These are phyloP conservation scores for Agonopterix heracliana DNA, from an alignment of 2,888 invertebrate species.

Conservation along the genomic window DNA sequence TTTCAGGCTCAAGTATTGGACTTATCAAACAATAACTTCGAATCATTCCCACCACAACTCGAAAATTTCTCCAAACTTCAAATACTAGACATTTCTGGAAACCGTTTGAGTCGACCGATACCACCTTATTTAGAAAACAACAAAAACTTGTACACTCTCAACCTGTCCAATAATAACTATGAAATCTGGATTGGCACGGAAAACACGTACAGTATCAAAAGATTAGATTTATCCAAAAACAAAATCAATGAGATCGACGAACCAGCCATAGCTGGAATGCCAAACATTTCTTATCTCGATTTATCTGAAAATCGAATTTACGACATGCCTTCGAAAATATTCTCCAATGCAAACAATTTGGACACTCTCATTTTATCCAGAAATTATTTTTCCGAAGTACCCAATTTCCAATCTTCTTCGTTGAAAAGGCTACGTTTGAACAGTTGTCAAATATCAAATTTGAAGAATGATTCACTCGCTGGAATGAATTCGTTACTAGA, in stretches of 20 bases:
- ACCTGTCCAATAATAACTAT: conserved; percentile 77
- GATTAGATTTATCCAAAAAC: conserved; percentile 81
- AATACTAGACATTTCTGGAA: conserved; percentile 63
- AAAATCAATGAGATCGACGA: conserved; percentile 76
- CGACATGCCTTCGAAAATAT: conserved; percentile 71
- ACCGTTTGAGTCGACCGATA: conserved; percentile 66
- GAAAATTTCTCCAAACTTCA: conserved; percentile 66
- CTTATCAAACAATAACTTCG: conserved; percentile 78
- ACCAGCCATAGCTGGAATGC: conserved; percentile 76
- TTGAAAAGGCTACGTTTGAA: conserved; percentile 76
- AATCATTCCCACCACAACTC: conserved; percentile 70
- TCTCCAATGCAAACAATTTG: conserved; percentile 74
- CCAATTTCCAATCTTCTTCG: conserved; percentile 74
- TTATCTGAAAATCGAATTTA: conserved; percentile 82
- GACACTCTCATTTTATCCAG: conserved; percentile 78
- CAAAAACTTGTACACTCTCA: conserved; percentile 66
- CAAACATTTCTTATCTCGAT: conserved; percentile 76
- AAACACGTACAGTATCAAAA: conserved; percentile 52
- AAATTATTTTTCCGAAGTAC: conserved; percentile 78
- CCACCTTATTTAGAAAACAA: conserved; percentile 62
- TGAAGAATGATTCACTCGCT: conserved; percentile 67
- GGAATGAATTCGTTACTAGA: conserved; percentile 75
- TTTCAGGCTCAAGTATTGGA: conserved; percentile 79
- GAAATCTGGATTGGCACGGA: conserved; percentile 50
- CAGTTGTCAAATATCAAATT: conserved; percentile 77